Conservation (phyloP, 2,888 invertebrate species). For the Rhodophaea formosa region DNA sequence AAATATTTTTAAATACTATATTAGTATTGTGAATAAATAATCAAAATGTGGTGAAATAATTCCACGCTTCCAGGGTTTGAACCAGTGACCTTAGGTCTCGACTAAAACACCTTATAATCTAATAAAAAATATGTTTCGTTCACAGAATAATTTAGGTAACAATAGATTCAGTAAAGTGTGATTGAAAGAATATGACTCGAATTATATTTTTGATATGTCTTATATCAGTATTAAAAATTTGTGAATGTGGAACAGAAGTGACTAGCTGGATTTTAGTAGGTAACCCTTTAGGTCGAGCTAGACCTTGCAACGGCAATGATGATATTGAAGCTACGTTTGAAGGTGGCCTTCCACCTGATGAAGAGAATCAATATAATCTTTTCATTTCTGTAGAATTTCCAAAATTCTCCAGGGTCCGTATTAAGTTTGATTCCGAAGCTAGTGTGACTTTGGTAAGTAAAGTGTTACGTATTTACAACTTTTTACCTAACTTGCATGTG, state of each 20-base stretch:
- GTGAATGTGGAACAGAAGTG: background rate
- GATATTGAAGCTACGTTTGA: conserved; percentile 11
- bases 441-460: conserved; percentile 15
- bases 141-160: too few species aligned
- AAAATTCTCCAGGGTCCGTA: background rate
- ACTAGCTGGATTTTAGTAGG: background rate
- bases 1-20: too few species aligned
- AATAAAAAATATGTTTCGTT: too few species aligned
- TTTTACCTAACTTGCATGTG: too few species aligned
- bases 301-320: conserved; percentile 5
- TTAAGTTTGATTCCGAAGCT: conserved; percentile 16
- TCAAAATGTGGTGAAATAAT: too few species aligned
- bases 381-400: background rate
- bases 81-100: too few species aligned
- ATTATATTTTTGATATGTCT: background rate
- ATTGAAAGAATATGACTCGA: background rate
- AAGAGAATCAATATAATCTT: conserved; percentile 10
- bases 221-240: background rate
- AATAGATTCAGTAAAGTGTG: too few species aligned
- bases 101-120: too few species aligned
- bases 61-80: too few species aligned
- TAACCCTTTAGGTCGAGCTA: background rate
- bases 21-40: too few species aligned
- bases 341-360: conserved; percentile 8
- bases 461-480: background rate